These are phyloP conservation scores for Diplosoma virens DNA, from an alignment of 23 tunicate genomes.

Conservation along the genomic window DNA sequence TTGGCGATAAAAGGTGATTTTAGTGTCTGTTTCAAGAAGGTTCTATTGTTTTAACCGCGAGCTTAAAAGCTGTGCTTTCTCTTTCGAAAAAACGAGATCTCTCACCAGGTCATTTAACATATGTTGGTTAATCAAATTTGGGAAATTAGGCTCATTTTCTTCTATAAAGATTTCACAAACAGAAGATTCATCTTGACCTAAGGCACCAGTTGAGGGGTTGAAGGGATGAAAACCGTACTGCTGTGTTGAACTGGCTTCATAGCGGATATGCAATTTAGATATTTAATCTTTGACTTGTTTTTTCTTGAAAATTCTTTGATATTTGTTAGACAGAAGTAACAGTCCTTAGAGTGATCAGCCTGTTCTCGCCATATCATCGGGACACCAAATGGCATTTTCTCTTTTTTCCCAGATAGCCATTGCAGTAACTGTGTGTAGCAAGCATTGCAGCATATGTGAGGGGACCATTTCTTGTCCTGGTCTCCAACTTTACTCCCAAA, in stretches of 20 bases:
- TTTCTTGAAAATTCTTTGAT: too few relatives aligned
- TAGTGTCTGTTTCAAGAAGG: background rate
- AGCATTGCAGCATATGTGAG: slow-evolving; percentile 3
- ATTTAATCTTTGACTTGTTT: too few relatives aligned
- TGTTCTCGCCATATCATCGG: background rate
- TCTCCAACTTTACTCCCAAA: background rate
- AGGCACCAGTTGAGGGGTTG: too few relatives aligned
- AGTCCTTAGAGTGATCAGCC: slow-evolving; percentile 3
- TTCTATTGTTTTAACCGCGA: background rate
- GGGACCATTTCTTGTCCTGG: background rate
- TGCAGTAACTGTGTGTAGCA: background rate
- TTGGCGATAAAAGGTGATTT: background rate
- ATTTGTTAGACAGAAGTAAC: slow-evolving; percentile 1
- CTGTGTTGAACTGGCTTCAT: background rate
- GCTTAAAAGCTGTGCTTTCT: background rate
- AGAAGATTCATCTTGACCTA: too few relatives aligned
- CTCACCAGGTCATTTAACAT: background rate
- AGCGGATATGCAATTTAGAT: too few relatives aligned
- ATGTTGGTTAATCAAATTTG: background rate
- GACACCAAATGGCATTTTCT: slow-evolving; percentile 2
- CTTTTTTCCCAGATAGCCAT: background rate
- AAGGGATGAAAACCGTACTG: background rate
- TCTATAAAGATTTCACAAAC: too few relatives aligned
- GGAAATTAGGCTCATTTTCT: too few relatives aligned
- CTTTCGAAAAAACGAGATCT: background rate